Base-by-base conservation (phyloP, 2,797 vertebrate genomes). In the Spea hammondii region DNA sequence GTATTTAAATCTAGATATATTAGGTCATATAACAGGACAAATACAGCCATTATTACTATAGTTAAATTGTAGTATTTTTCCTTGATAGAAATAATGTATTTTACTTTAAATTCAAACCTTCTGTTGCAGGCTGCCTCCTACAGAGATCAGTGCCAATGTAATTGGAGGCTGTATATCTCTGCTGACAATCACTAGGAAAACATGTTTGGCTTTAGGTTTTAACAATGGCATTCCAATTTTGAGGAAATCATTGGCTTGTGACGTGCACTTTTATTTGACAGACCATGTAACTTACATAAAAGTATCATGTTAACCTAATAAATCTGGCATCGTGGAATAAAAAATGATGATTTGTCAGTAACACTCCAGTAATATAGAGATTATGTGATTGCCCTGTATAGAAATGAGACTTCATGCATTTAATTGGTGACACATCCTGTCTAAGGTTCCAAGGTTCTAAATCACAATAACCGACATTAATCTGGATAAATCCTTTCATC, bases 341-440 rank as follows among this genome's bases (percentile, higher is more conserved):
- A 32, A 89, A 90, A 88, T 88, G 86, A 89, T 85, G 84, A 83
- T 86, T 84, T 85, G 87, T 92, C 86, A 88, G 84, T 88, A 88
- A 85, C 83, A 78, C 78, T 85, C 80, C 86, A 87, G 88, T 89
- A 88, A 86, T 85, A 90, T 85, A 88, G 91, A 88, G 83, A 89
- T 90, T 88, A 89, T 84, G 86, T 88, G 85, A 89, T 87, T 85
- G 85, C 87, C 90, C 85, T 85, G 86, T 84, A 82, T 87, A 86
- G 90, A 91, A 91, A 90, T 89, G 91, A 88, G 91, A 83, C 83
- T 89, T 85, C 77, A n/a, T 89, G 85, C 83, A 89, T 90, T 90
- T 91, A 92, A 93, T 91, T 89, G 87, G 87, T 85, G 83, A 88
- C 86, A 90, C 88, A 92, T 91, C 90, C 90, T 92, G 87, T 85